Evolutionary conservation across 2,888 invertebrate genomes (phyloP).

Genomic region (Tetragnatha montana): DNA sequence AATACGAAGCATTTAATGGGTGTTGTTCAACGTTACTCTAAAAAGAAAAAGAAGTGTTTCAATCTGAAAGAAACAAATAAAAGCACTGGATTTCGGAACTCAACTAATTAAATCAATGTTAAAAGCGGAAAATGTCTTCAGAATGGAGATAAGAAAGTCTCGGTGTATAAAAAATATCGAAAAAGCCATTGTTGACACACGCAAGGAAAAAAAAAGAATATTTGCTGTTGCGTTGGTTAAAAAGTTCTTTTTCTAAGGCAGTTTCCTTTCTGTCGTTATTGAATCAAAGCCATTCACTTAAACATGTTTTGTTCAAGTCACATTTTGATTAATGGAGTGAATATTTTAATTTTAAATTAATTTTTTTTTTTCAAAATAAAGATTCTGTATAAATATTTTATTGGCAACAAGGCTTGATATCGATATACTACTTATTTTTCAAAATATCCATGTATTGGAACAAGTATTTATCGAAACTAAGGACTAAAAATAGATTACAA

Average conservation of each 20-base stretch:
- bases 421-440: no score
- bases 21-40: conserved; percentile 44
- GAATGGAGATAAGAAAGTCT: conserved; percentile 26
- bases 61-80: conserved; percentile 23
- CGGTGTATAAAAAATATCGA: not conserved
- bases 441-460: no score
- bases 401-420: no score
- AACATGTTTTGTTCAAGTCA: not conserved
- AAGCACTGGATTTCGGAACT: conserved; percentile 22
- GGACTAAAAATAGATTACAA: no score
- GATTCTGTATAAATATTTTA: no score
- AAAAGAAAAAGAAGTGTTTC: conserved; percentile 1
- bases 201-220: conserved; percentile 15
- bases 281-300: conserved; percentile 19
- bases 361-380: no score
- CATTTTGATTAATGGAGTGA: no score
- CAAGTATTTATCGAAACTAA: no score
- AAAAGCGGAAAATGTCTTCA: conserved; percentile 35
- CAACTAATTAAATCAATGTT: conserved; percentile 52
- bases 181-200: conserved; percentile 32
- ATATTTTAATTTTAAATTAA: no score
- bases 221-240: conserved; percentile 17
- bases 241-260: not conserved
- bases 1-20: conserved; percentile 49
- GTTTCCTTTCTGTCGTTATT: conserved; percentile 16